These are phyloP conservation scores for Bimastos eiseni DNA, from an alignment of 2,888 invertebrate genomes.

Conservation along the genomic window DNA sequence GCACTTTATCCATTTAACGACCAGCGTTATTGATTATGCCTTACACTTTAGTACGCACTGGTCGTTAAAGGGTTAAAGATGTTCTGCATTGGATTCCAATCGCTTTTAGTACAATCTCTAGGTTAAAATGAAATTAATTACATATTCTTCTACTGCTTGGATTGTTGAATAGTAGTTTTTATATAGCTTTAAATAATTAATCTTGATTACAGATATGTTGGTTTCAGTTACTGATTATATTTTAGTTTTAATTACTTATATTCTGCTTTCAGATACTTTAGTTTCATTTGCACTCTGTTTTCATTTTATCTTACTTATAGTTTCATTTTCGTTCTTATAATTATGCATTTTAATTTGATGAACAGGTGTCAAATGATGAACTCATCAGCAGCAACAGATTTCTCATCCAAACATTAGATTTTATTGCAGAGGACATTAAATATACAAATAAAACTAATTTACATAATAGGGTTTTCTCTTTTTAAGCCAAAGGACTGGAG, in stretches of 20 bases:
- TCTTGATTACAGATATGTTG: neutral
- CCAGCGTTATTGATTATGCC: too few species aligned
- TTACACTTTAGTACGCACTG: too few species aligned
- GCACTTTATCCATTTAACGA: too few species aligned
- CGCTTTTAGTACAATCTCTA: too few species aligned
- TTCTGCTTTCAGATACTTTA: neutral
- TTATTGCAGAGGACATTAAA: too few species aligned
- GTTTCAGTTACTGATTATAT: neutral
- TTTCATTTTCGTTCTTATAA: neutral
- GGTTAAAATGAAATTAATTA: too few species aligned
- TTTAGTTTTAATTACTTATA: neutral
- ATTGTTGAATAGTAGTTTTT: neutral
- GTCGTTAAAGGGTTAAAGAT: too few species aligned
- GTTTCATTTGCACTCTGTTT: neutral
- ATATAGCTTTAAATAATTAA: neutral
- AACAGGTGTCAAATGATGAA: neutral
- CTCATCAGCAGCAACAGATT: neutral
- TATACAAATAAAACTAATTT: neutral
- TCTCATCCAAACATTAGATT: neutral
- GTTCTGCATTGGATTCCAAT: too few species aligned
- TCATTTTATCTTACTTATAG: neutral
- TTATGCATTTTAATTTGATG: neutral
- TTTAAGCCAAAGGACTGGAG: slow-evolving; percentile 86
- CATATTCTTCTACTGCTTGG: neutral
- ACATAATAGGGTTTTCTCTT: neutral